Base-by-base conservation (phyloP, 2,797 vertebrate species). In the Crenuchus spilurus region DNA sequence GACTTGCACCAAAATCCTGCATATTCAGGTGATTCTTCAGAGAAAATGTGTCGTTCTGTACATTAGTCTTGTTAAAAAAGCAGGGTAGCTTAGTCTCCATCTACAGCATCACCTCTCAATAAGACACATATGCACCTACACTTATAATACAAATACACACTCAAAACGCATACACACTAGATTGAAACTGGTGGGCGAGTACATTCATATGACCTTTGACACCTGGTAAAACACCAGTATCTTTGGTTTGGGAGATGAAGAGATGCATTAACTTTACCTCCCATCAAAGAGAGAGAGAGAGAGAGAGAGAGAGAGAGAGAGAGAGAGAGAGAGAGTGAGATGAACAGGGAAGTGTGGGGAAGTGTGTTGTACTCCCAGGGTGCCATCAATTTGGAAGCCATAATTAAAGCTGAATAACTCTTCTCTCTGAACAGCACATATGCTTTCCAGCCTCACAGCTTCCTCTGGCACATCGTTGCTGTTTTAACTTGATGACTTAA, bases 391-490 rank as follows among this genome's bases (percentile, higher is more conserved):
- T 24, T 44, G n/a, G 51, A 70, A 48, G 61, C 18, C 33, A 16
- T 37, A 67, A 79, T 70, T 58, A 66, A 75, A 44, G 51, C 70
- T 61, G 30, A 48, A n/a, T 42, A 52, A 41, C 55, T 52, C 64
- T 22, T 54, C 51, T 54, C 66, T 69, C n/a, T 42, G 30, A 39
- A 26, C 18, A 52, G 63, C 46, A 31, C 18, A 33, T 44, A 57
- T 52, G 26, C 35, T 55, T 51, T 72, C 74, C 49, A 61, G 62
- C 37, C 48, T 41, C 35, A 18, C 6, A n/a, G 42, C 9, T 44
- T 64, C 41, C n/a, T 61, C 22, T 70, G 65, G 55, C 62, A 51
- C 37, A 49, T 31, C 30, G 61, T 55, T 62, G 42, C 63, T 77
- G 28, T 70, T 71, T 70, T 62, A 77, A 69, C 82, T 54, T 3